A percentile compares a stretch with the other conserved stretches of the same genome.
These are phyloP conservation scores for Mylabris phalerata DNA, from an alignment of 1,140 invertebrate genomes.

Conservation along the genomic window DNA sequence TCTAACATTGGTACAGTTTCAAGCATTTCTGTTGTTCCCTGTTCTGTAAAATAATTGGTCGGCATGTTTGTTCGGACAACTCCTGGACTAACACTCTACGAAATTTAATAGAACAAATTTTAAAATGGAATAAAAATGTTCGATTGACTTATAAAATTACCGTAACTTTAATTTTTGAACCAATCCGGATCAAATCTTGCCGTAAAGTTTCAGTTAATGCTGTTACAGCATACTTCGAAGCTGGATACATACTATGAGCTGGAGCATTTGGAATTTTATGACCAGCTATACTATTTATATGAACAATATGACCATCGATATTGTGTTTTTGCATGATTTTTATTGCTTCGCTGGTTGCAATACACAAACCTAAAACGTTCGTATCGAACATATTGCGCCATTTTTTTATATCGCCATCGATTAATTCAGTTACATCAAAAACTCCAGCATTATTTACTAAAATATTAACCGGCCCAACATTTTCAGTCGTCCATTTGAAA, in stretches of 20 bases:
- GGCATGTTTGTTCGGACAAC: no score
- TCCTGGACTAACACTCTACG: no score
- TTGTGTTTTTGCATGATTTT: slow-evolving; percentile 46
- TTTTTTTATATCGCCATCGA: slow-evolving; percentile 1
- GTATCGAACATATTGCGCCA: slow-evolving; percentile 45
- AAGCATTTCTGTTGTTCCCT: slow-evolving; percentile 11
- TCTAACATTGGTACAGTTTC: slow-evolving; percentile 46
- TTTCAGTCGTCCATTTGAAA: no score
- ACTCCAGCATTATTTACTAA: no score
- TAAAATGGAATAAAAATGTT: no score
- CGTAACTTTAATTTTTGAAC: no score
- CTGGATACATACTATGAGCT: slow-evolving; percentile 44
- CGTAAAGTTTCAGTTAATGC: slow-evolving; percentile 49
- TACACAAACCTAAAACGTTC: slow-evolving; percentile 49
- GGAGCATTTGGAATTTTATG: slow-evolving; percentile 37
- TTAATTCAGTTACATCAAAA: no score
- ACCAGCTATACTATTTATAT: slow-evolving; percentile 48
- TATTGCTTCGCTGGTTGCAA: slow-evolving; percentile 51
- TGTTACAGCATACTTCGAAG: slow-evolving; percentile 50
- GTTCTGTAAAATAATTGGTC: no score
- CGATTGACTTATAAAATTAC: no score
- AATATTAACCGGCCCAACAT: no score
- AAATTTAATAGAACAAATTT: no score
- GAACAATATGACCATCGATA: slow-evolving; percentile 35
- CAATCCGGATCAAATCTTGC: no score